These are phyloP conservation scores for Linurgus olivaceus DNA, from an alignment of 2,797 vertebrate genomes.

Conservation along the genomic window DNA sequence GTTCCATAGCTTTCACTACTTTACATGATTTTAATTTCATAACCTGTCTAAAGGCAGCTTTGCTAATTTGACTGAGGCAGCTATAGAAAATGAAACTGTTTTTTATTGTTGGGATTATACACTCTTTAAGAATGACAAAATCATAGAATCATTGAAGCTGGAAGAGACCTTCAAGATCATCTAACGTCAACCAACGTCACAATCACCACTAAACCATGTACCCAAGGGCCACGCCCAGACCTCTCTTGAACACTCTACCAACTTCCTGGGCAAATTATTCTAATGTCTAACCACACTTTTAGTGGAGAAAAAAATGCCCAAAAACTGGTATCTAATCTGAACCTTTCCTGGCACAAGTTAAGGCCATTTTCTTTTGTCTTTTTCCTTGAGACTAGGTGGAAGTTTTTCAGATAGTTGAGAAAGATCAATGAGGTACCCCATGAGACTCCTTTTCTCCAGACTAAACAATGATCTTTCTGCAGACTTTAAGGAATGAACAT, in stretches of 20 bases:
- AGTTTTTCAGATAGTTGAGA: not conserved
- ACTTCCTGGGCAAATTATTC: not conserved
- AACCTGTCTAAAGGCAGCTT: not conserved
- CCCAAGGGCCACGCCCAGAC: fast-evolving
- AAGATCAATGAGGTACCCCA: not conserved
- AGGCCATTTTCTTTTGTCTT: fast-evolving
- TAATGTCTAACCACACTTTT: not conserved
- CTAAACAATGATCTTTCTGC: not conserved
- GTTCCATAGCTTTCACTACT: not conserved
- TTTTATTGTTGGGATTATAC: not conserved
- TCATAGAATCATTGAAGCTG: not conserved
- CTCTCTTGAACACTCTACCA: not conserved
- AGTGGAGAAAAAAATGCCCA: too few species aligned
- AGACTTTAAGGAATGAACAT: not conserved
- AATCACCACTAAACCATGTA: not conserved
- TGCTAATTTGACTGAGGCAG: not conserved
- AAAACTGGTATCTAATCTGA: not conserved
- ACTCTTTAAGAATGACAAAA: not conserved
- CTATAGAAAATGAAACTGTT: not conserved
- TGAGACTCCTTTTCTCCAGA: not conserved
- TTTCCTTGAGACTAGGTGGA: not conserved
- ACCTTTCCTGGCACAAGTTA: not conserved
- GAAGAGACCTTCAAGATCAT: not conserved
- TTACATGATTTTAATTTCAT: not conserved
- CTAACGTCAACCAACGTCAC: not conserved